Percentiles rank a stretch among this genome's conserved stretches.
Conservation (phyloP, 2,797 vertebrate genomes). For the Parambassis ranga region DNA sequence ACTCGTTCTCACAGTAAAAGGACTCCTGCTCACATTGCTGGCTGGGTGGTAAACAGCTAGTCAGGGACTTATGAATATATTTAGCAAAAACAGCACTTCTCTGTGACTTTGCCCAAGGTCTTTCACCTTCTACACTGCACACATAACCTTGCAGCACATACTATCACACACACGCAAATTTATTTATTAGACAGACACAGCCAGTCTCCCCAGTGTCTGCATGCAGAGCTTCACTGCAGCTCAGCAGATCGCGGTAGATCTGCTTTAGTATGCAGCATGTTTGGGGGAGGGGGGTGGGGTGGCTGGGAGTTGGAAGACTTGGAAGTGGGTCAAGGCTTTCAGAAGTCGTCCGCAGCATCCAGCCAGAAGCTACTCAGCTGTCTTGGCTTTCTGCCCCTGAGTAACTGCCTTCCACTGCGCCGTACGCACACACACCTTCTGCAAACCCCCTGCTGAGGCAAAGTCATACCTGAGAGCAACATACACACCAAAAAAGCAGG, state of each 20-base stretch:
- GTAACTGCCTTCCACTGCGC: conserved; percentile 17
- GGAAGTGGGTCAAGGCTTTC: conserved; percentile 75
- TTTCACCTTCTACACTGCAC: conserved; percentile 6
- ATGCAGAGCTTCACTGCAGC: conserved; percentile 42
- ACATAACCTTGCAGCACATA: conserved; percentile 16
- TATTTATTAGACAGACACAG: conserved; percentile 53
- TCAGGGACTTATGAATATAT: conserved; percentile 3
- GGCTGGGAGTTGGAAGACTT: conserved; percentile 18
- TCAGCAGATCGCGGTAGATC: conserved; percentile 56
- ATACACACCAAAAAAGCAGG: not conserved
- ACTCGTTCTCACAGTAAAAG: not conserved
- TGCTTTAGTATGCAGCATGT: conserved; percentile 60
- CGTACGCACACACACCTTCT: not conserved
- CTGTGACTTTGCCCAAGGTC: conserved; percentile 32
- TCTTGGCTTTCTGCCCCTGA: conserved; percentile 23
- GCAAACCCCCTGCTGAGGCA: conserved; percentile 24
- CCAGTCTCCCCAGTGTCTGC: conserved; percentile 30
- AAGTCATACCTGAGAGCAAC: conserved; percentile 45
- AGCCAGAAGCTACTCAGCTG: conserved; percentile 46
- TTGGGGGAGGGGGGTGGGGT: conserved; percentile 27
- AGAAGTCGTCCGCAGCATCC: conserved; percentile 48
- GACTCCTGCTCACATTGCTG: not conserved
- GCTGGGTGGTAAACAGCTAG: not conserved
- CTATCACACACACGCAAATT: conserved; percentile 28
- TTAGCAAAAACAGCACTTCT: conserved; percentile 24